These are phyloP conservation scores for Toxotes chatareus DNA, from an alignment of 2,113 vertebrate genomes.

Conservation along the genomic window DNA sequence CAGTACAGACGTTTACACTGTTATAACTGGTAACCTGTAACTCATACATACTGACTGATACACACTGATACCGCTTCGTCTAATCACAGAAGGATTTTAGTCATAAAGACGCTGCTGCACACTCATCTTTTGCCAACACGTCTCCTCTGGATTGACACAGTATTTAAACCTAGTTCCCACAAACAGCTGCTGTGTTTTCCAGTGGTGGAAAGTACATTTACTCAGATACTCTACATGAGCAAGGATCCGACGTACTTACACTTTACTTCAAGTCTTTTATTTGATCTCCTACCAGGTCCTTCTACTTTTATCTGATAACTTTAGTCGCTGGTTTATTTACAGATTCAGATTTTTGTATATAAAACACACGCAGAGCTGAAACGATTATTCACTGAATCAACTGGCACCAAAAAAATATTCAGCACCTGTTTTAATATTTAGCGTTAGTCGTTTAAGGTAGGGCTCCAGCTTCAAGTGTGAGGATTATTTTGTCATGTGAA, in stretches of 20 bases:
- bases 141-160: constrained; percentile 11
- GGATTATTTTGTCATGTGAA: too few species aligned
- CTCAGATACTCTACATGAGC: too few species aligned
- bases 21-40: constrained; percentile 20
- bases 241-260: too few species aligned
- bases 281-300: too few species aligned
- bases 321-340: background rate
- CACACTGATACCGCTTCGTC: background rate
- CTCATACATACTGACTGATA: background rate
- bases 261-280: too few species aligned
- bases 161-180: constrained; percentile 1
- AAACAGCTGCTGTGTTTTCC: background rate
- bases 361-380: too few species aligned
- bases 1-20: background rate
- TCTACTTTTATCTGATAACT: too few species aligned
- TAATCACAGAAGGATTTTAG: background rate
- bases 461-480: background rate
- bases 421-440: too few species aligned
- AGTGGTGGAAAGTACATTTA: background rate
- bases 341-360: background rate
- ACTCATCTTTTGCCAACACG: background rate
- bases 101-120: background rate
- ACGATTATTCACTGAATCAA: too few species aligned
- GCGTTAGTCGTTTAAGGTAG: too few species aligned
- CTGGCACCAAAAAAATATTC: too few species aligned